Percentiles rank a stretch among this genome's conserved stretches.
These are phyloP conservation scores for Drosophila tropicalis DNA, from an alignment of 1,140 invertebrate genomes.

Conservation along the genomic window DNA sequence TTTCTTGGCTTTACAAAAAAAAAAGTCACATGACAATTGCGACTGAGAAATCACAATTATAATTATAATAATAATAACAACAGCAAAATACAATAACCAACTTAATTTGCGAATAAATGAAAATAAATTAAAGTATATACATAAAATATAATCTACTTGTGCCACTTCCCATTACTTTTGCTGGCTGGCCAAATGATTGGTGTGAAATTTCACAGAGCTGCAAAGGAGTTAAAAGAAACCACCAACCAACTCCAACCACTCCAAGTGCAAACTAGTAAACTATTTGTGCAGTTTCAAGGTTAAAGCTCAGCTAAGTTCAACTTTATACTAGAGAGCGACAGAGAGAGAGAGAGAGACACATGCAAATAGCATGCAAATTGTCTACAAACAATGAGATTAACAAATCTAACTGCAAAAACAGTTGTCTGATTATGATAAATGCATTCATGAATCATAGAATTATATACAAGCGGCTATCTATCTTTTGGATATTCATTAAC, in stretches of 20 bases:
- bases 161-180: slow-evolving; percentile 54
- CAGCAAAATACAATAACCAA: slow-evolving; percentile 3
- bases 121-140: slow-evolving; percentile 65
- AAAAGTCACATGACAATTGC: slow-evolving; percentile 72
- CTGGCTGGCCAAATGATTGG: slow-evolving; percentile 23
- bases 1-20: slow-evolving; percentile 31
- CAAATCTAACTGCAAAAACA: slow-evolving; percentile 24
- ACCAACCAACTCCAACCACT: slow-evolving; percentile 21
- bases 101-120: slow-evolving; percentile 72
- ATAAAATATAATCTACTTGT: slow-evolving; percentile 50
- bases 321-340: slow-evolving; percentile 23
- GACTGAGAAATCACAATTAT: slow-evolving; percentile 39
- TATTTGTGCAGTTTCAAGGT: slow-evolving; percentile 48
- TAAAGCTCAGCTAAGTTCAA: slow-evolving; percentile 36
- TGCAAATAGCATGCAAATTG: neutral
- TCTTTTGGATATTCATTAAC: neutral
- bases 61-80: slow-evolving; percentile 42
- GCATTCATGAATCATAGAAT: neutral
- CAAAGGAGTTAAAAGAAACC: slow-evolving; percentile 19
- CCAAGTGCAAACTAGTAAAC: slow-evolving; percentile 23
- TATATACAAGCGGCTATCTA: neutral
- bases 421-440: neutral
- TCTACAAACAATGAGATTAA: slow-evolving; percentile 6
- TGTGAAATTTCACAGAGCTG: slow-evolving; percentile 73
- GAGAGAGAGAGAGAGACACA: slow-evolving; percentile 2